Percentiles rank a stretch among this genome's conserved stretches.
phyloP scores from a whole-genome alignment of 1,140 invertebrate species.

The Tenebrio molitor region DNA sequence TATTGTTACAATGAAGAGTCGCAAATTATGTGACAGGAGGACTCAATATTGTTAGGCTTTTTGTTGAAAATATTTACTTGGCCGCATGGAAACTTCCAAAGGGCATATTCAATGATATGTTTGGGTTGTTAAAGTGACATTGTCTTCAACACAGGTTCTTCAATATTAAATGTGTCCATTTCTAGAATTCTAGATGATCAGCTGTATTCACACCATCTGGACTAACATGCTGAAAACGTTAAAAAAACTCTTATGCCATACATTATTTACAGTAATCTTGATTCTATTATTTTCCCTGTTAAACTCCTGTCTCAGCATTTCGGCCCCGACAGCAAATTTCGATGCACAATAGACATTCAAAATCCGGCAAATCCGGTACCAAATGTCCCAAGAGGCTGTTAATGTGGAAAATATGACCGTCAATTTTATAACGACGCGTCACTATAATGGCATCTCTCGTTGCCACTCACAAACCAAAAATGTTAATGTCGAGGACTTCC shows the following conservation, averaged over 20 bases:
- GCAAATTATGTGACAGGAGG: no score
- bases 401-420: constrained; percentile 47
- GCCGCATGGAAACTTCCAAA: no score
- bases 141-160: no score
- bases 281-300: constrained; percentile 31
- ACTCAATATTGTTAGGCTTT: no score
- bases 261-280: constrained; percentile 44
- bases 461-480: constrained; percentile 40
- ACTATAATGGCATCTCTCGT: constrained; percentile 42
- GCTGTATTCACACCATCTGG: not conserved
- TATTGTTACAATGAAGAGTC: no score
- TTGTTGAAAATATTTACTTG: no score
- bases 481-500: constrained; percentile 39
- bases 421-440: constrained; percentile 51
- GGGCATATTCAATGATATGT: no score
- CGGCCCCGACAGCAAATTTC: constrained; percentile 73
- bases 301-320: constrained; percentile 70
- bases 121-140: no score
- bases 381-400: constrained; percentile 66
- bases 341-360: constrained; percentile 73
- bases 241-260: not conserved
- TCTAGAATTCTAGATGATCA: not conserved
- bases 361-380: constrained; percentile 48
- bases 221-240: not conserved
- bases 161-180: not conserved